Evolutionary conservation across 92 coral and sea anemone species (phyloP).

Genomic region (Parazoanthus darwini): DNA sequence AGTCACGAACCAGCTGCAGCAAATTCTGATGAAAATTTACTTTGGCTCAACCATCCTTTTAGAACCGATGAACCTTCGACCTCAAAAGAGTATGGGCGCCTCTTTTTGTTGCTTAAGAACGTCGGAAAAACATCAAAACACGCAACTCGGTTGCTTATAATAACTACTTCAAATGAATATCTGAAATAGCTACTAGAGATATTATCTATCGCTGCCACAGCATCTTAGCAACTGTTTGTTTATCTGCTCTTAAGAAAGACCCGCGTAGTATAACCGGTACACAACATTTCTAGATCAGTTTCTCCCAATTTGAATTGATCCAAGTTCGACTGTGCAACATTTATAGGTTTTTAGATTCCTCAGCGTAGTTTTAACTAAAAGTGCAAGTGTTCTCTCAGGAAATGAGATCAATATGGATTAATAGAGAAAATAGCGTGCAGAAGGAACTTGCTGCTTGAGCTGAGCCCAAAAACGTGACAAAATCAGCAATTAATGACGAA

Average conservation of each 20-base stretch:
- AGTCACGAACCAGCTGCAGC: not conserved
- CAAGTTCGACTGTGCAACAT: not conserved
- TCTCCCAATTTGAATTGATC: not conserved
- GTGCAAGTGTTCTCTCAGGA: not conserved
- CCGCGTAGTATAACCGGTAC: not conserved
- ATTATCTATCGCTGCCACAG: not conserved
- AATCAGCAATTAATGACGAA: slow-evolving; percentile 4
- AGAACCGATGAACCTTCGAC: too few relatives aligned
- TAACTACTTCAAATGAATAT: too few relatives aligned
- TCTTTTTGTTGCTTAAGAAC: too few relatives aligned
- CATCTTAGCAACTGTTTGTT: not conserved
- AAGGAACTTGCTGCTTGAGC: not conserved
- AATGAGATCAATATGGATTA: not conserved
- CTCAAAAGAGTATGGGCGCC: too few relatives aligned
- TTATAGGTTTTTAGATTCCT: not conserved
- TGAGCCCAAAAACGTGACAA: not conserved
- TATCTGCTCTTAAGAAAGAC: too few relatives aligned
- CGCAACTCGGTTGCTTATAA: too few relatives aligned
- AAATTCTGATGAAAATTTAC: not conserved
- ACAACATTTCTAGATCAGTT: not conserved
- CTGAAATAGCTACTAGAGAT: too few relatives aligned
- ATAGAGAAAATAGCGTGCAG: not conserved
- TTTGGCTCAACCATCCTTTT: too few relatives aligned
- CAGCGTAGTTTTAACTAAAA: not conserved
- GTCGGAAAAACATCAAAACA: too few relatives aligned